Evolutionary conservation across 2,888 invertebrate genomes (phyloP).

Genomic region (Unio pictorum): DNA sequence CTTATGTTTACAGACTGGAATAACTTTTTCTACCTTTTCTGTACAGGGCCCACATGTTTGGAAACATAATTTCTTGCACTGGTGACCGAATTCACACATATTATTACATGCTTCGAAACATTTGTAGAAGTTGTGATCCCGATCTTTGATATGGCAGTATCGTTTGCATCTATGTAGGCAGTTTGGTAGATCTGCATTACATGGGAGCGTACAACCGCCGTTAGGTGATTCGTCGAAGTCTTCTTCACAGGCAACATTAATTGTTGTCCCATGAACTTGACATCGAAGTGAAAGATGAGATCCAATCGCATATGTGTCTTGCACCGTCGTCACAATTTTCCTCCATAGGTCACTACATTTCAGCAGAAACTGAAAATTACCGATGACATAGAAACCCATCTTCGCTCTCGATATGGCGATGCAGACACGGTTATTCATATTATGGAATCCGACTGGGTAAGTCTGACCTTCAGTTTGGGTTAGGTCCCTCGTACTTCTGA

Average conservation of each 20-base stretch:
- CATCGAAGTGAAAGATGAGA: constrained; percentile 43
- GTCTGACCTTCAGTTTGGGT: not conserved
- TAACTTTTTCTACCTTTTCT: constrained; percentile 6
- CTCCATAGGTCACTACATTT: constrained; percentile 37
- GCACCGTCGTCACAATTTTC: constrained; percentile 34
- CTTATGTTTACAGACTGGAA: constrained; percentile 11
- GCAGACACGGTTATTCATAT: constrained; percentile 64
- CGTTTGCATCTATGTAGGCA: constrained; percentile 25
- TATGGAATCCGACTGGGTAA: constrained; percentile 61
- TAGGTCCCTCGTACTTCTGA: constrained; percentile 56
- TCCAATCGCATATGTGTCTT: constrained; percentile 16
- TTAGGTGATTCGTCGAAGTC: constrained; percentile 47
- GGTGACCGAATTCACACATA: constrained; percentile 2
- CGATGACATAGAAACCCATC: constrained; percentile 67
- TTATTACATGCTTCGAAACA: constrained; percentile 13
- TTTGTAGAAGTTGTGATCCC: constrained; percentile 8
- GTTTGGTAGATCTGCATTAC: constrained; percentile 35
- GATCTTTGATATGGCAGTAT: constrained; percentile 14
- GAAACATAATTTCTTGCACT: constrained; percentile 6
- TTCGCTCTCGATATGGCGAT: constrained; percentile 69
- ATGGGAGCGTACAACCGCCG: constrained; percentile 52
- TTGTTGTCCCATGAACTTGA: constrained; percentile 41
- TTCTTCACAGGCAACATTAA: constrained; percentile 14
- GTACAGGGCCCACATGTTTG: constrained; percentile 9
- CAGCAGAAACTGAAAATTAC: constrained; percentile 55